Evolutionary conservation across 23 tunicate species (phyloP).

Genomic region (Ascidia mentula): DNA sequence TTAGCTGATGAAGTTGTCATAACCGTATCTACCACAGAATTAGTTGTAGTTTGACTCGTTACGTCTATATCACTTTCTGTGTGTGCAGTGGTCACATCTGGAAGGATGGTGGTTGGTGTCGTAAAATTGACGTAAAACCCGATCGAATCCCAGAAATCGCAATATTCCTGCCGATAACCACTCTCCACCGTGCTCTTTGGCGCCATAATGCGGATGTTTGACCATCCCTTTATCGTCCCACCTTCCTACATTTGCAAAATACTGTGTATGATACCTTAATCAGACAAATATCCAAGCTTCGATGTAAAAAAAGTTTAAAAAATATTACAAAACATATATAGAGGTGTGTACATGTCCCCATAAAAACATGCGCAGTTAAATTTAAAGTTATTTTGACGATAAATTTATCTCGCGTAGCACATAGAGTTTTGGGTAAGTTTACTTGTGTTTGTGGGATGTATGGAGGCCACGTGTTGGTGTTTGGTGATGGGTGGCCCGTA

Average conservation of each 20-base stretch:
- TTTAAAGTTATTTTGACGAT: neutral
- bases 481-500: slow-evolving; percentile 13
- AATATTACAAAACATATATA: too few relatives aligned
- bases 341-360: too few relatives aligned
- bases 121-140: slow-evolving; percentile 38
- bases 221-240: slow-evolving; percentile 28
- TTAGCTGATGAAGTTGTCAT: neutral
- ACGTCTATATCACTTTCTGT: too few relatives aligned
- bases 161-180: slow-evolving; percentile 37
- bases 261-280: too few relatives aligned
- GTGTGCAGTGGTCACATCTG: neutral
- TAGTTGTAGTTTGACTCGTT: neutral
- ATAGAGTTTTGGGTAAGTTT: neutral
- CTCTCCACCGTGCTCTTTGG: slow-evolving; percentile 19
- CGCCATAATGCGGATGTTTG: slow-evolving; percentile 35
- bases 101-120: neutral
- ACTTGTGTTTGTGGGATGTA: slow-evolving; percentile 12
- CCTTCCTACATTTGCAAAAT: neutral
- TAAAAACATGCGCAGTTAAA: too few relatives aligned
- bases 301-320: too few relatives aligned
- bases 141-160: slow-evolving; percentile 70
- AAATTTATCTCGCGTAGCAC: neutral
- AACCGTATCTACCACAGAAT: neutral
- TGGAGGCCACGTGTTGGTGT: slow-evolving; percentile 1
- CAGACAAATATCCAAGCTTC: too few relatives aligned